Base-by-base conservation (phyloP, 1,140 invertebrate species). In the Calosoma granatense region DNA sequence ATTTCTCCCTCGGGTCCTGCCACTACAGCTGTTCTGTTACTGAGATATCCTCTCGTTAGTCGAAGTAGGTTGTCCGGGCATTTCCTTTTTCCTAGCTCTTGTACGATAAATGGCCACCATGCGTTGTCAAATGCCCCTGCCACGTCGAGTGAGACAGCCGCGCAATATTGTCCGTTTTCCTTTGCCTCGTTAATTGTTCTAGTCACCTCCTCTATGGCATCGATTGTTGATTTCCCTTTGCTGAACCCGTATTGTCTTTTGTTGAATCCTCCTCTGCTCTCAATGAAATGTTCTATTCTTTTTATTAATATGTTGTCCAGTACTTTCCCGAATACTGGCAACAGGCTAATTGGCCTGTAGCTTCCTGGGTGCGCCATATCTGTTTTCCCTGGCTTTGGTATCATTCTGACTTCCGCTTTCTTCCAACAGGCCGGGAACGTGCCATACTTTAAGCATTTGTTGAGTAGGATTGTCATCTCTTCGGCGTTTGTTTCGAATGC, bases 331-430 rank as follows among this genome's bases (percentile, higher is more conserved):
- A 54, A 9, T 54, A 54, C 53, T 62, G 17, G 56, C 9, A 68
- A 58, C 3, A 69, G 53, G 51, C 65, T 69, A 6, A 71, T 70
- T 21, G 67, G 67, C 2, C 69, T 26, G 39, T 65, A 64, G n/a
- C 56, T 68, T 1, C 57, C 20, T 2, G 61, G 59, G 1, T 51
- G 19, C 15, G 51, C 51, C n/a, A 54, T 43, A 30, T 64, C 55
- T 63, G 75, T 74, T 36, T 36, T 36, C 3, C 67, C 64, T 1
- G 65, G 65, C 62, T 74, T 73, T 1, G 53, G 64, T 22, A 74
- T 67, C 0, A 67, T 59, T 12, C 71, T 61, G 4, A 72, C 58
- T 2, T 58, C 68, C 1, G 66, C 70, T 20, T 60, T 41, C 64
- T 73, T 73, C 68, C 67, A 71, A 1, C 4, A 0, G 0, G 4